phyloP scores from a whole-genome alignment of 2,797 vertebrate genomes.

The Leuciscus waleckii region DNA sequence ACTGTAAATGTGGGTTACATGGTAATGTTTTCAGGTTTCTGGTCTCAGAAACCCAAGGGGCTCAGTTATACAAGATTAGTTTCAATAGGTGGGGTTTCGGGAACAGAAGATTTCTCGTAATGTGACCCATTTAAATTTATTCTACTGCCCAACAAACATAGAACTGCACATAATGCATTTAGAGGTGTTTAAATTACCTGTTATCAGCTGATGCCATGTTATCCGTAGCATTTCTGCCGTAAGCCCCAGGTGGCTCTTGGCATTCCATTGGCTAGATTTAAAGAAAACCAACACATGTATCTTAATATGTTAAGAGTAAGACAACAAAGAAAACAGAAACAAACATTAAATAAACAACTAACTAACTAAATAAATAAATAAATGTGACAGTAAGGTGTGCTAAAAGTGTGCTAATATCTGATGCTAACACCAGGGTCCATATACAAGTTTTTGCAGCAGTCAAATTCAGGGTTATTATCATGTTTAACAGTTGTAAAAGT shows the following conservation, averaged over 20 bases:
- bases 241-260: slow-evolving; percentile 66
- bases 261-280: slow-evolving; percentile 77
- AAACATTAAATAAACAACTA: background rate
- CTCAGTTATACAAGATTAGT: background rate
- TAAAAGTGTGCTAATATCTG: background rate
- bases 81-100: background rate
- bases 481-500: background rate
- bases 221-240: slow-evolving; percentile 70
- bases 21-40: background rate
- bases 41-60: background rate
- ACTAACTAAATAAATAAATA: background rate
- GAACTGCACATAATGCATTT: background rate
- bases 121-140: background rate
- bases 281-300: slow-evolving; percentile 28
- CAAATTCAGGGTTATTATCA: background rate
- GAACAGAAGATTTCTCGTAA: background rate
- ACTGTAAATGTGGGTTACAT: background rate
- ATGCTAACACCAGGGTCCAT: background rate
- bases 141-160: background rate
- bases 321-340: background rate
- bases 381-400: background rate
- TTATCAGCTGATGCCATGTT: slow-evolving; percentile 78
- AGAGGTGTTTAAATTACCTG: slow-evolving; percentile 74
- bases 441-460: background rate
- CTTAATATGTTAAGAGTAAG: background rate